phyloP scores from a whole-genome alignment of 2,888 invertebrate species.

The Nipponacmea schrenckii region DNA sequence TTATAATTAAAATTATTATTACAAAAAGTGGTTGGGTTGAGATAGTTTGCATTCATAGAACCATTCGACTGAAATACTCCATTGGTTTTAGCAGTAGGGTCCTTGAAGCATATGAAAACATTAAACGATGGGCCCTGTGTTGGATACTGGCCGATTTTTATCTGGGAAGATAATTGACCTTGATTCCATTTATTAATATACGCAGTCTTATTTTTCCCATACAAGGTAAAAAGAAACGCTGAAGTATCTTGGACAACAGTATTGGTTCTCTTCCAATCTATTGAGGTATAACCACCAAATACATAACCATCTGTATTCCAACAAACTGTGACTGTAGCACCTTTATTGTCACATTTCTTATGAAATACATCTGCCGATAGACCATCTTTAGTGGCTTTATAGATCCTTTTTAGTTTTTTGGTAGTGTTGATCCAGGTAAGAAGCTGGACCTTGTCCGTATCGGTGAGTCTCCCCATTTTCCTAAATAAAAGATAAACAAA shows the following conservation, averaged over 20 bases:
- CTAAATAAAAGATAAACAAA: too few species aligned
- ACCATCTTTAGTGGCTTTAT: constrained; percentile 35
- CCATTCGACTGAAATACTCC: constrained; percentile 9
- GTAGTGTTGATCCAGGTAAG: constrained; percentile 33
- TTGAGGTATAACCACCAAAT: constrained; percentile 37
- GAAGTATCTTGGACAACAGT: constrained; percentile 21
- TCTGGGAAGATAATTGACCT: not conserved
- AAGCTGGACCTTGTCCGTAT: constrained; percentile 29
- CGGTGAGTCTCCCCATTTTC: too few species aligned
- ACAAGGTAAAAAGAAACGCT: constrained; percentile 37
- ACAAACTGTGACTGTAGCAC: constrained; percentile 38
- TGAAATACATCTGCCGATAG: constrained; percentile 36
- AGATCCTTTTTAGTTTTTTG: constrained; percentile 33
- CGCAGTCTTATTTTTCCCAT: constrained; percentile 26
- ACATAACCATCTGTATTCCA: constrained; percentile 36
- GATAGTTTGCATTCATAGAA: too few species aligned
- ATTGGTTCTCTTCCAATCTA: constrained; percentile 29
- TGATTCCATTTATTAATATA: constrained; percentile 17
- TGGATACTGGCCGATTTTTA: too few species aligned
- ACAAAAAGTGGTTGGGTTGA: not conserved
- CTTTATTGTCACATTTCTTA: constrained; percentile 39
- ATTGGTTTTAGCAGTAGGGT: not conserved
- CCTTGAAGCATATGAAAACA: constrained; percentile 17
- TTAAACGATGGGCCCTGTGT: too few species aligned
- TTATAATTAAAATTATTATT: constrained; percentile 24